A percentile compares a stretch with the other conserved stretches of the same genome.
Evolutionary conservation across 2,113 vertebrate genomes (phyloP).

Genomic region (Rhea americana): DNA sequence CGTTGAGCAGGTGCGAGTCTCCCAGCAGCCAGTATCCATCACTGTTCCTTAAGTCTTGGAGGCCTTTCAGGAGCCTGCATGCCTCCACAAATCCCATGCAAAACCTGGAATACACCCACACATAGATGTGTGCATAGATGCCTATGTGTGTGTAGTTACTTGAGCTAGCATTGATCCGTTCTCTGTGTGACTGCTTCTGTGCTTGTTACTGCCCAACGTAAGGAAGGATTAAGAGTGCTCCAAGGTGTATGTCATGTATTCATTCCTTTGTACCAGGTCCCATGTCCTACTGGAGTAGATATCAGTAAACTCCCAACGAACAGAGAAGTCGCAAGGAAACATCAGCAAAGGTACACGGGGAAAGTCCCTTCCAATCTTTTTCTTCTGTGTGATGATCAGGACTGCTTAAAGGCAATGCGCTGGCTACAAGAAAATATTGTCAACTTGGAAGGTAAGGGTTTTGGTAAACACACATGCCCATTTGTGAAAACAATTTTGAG

Average conservation of each 20-base stretch:
- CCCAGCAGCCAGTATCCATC: neutral
- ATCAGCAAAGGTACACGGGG: slow-evolving; percentile 52
- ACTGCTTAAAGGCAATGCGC: slow-evolving; percentile 60
- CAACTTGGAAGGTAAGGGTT: slow-evolving; percentile 75
- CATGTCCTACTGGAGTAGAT: slow-evolving; percentile 72
- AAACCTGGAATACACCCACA: fast-evolving
- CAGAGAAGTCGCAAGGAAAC: slow-evolving; percentile 31
- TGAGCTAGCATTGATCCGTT: fast-evolving
- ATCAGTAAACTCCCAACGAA: slow-evolving; percentile 59
- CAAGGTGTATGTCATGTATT: neutral
- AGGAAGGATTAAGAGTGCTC: fast-evolving
- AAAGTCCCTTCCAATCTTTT: slow-evolving; percentile 85
- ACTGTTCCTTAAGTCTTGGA: neutral
- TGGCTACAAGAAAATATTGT: slow-evolving; percentile 76
- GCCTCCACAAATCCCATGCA: neutral
- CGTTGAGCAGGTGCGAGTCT: neutral
- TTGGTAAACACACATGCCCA: slow-evolving; percentile 35
- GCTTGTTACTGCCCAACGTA: neutral
- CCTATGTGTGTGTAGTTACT: neutral
- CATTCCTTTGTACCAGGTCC: slow-evolving; percentile 51
- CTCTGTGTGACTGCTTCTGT: neutral
- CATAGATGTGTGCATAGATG: fast-evolving
- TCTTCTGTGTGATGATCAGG: slow-evolving; percentile 81
- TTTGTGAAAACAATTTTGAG: slow-evolving; percentile 61
- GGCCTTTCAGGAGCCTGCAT: neutral